Percentiles rank a stretch among this genome's conserved stretches.
Evolutionary conservation across 2,888 invertebrate species (phyloP).

Genomic region (Orthosia incerta): DNA sequence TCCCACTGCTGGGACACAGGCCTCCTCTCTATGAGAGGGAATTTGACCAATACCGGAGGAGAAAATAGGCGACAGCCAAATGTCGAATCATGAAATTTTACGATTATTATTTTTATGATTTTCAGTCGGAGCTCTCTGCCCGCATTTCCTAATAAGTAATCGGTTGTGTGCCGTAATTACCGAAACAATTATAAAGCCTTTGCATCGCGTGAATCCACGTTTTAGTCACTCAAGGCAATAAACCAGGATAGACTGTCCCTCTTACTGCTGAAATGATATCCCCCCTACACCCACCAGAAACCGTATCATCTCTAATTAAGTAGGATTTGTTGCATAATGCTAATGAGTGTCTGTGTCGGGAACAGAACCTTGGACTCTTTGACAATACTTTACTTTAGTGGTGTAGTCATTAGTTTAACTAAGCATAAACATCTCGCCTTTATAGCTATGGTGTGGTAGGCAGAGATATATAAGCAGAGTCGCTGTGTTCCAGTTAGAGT

Average conservation of each 20-base stretch:
- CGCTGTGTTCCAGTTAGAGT: background rate
- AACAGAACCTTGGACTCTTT: constrained; percentile 53
- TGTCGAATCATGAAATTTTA: no score
- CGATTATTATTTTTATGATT: no score
- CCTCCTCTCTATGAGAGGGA: no score
- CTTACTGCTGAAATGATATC: constrained; percentile 4
- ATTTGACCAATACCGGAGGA: no score
- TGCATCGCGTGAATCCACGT: no score
- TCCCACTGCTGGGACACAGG: no score
- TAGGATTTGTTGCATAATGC: constrained; percentile 73
- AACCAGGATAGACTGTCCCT: background rate
- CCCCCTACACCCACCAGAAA: constrained; percentile 62
- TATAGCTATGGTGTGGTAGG: background rate
- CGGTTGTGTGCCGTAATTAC: no score
- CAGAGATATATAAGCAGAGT: background rate
- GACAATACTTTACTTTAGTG: constrained; percentile 24
- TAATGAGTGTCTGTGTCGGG: constrained; percentile 63
- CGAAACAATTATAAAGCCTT: no score
- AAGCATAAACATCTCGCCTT: background rate
- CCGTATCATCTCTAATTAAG: constrained; percentile 74
- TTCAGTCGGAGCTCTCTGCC: no score
- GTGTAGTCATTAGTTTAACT: constrained; percentile 10
- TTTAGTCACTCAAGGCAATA: no score
- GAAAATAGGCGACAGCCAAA: no score
- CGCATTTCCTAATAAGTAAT: no score